These are phyloP conservation scores for Coenonympha glycerion DNA, from an alignment of 2,888 invertebrate species.

Conservation along the genomic window DNA sequence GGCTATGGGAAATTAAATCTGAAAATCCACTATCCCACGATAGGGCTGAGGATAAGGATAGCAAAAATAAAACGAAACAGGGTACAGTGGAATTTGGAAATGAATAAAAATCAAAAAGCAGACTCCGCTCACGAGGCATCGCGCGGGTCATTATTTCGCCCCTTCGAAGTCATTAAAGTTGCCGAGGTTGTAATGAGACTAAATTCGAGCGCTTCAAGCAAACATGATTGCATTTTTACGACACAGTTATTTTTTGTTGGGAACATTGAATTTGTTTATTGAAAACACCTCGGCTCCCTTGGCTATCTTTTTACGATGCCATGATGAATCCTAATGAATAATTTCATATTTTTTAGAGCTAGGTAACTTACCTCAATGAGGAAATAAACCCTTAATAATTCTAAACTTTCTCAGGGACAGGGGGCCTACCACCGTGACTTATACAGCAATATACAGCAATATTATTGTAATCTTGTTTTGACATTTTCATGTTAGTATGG, in stretches of 20 bases:
- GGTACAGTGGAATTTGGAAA: conserved; percentile 5
- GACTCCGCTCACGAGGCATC: conserved; percentile 1
- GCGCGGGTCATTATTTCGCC: conserved; percentile 14
- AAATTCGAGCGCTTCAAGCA: conserved; percentile 21
- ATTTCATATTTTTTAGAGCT: background rate
- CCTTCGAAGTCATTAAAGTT: conserved; percentile 20
- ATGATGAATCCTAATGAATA: background rate
- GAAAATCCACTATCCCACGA: no score
- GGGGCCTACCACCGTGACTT: no score
- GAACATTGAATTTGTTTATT: conserved; percentile 16
- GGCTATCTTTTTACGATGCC: background rate
- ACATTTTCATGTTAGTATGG: no score
- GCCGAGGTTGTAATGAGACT: conserved; percentile 24
- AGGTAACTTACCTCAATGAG: no score
- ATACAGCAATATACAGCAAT: no score
- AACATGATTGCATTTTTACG: conserved; percentile 23
- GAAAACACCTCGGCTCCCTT: conserved; percentile 15
- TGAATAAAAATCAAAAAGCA: background rate
- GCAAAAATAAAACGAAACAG: no score
- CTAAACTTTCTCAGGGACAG: no score
- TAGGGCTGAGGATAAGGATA: no score
- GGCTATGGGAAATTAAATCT: no score
- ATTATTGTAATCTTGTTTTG: no score
- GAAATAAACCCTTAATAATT: no score
- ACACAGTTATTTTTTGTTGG: conserved; percentile 16